These are phyloP conservation scores for Mechanitis messenoides DNA, from an alignment of 2,888 invertebrate genomes.

Conservation along the genomic window DNA sequence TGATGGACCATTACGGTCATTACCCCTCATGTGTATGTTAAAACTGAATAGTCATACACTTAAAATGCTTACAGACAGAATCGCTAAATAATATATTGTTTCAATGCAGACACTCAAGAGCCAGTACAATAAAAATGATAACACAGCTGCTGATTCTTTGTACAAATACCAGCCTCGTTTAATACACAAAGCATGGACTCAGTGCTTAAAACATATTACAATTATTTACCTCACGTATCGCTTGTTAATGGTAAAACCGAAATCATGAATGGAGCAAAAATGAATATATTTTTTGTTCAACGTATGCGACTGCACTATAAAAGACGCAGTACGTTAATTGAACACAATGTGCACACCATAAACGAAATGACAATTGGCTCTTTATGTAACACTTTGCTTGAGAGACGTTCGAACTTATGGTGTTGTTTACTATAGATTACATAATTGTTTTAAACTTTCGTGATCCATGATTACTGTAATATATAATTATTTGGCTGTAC, in stretches of 20 bases:
- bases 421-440: conserved; percentile 21
- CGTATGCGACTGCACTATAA: conserved; percentile 26
- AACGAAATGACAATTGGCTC: conserved; percentile 26
- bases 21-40: conserved; percentile 21
- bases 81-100: conserved; percentile 48
- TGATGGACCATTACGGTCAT: conserved; percentile 26
- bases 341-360: conserved; percentile 24
- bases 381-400: conserved; percentile 22
- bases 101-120: conserved; percentile 61
- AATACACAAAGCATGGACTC: conserved; percentile 43
- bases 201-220: conserved; percentile 34
- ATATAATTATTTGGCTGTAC: too few relatives aligned
- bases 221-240: conserved; percentile 36
- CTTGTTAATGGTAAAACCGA: conserved; percentile 25
- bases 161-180: conserved; percentile 23
- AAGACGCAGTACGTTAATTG: conserved; percentile 25
- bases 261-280: conserved; percentile 26
- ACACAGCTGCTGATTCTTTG: conserved; percentile 63
- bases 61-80: conserved; percentile 25
- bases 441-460: too few relatives aligned
- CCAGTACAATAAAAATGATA: conserved; percentile 47
- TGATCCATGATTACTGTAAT: too few relatives aligned
- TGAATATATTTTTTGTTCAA: conserved; percentile 23
- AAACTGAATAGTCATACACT: conserved; percentile 24
- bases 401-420: conserved; percentile 15